These are phyloP conservation scores for Cepaea nemoralis DNA, from an alignment of 1,140 invertebrate species.

Conservation along the genomic window DNA sequence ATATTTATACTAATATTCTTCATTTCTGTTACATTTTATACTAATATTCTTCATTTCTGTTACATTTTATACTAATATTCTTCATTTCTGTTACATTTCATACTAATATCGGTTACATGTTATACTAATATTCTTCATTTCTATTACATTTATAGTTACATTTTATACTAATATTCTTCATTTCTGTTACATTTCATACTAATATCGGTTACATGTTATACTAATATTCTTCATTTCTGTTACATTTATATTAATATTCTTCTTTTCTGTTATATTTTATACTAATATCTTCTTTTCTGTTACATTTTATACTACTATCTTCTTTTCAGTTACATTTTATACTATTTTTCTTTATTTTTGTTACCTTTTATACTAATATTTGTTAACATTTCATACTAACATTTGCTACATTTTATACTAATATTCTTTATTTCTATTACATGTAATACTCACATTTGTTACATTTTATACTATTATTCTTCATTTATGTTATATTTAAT, in stretches of 20 bases:
- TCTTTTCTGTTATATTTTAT: neutral
- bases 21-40: neutral
- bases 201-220: neutral
- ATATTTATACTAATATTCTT: neutral
- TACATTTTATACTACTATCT: neutral
- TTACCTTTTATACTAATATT: neutral
- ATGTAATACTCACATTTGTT: too few species aligned
- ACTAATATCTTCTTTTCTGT: neutral
- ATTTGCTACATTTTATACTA: too few species aligned
- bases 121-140: too few species aligned
- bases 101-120: too few species aligned
- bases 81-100: too few species aligned
- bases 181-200: neutral
- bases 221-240: neutral
- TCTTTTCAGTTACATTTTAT: neutral
- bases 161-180: too few species aligned
- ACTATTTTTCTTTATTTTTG: neutral
- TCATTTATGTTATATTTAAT: too few species aligned
- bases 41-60: neutral
- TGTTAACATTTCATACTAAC: neutral
- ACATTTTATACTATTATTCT: too few species aligned
- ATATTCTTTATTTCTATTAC: too few species aligned
- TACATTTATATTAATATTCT: constrained; percentile 7
- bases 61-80: too few species aligned
- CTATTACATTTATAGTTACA: too few species aligned